These are phyloP conservation scores for Macrobrachium nipponense DNA, from an alignment of 1,140 invertebrate species.

Conservation along the genomic window DNA sequence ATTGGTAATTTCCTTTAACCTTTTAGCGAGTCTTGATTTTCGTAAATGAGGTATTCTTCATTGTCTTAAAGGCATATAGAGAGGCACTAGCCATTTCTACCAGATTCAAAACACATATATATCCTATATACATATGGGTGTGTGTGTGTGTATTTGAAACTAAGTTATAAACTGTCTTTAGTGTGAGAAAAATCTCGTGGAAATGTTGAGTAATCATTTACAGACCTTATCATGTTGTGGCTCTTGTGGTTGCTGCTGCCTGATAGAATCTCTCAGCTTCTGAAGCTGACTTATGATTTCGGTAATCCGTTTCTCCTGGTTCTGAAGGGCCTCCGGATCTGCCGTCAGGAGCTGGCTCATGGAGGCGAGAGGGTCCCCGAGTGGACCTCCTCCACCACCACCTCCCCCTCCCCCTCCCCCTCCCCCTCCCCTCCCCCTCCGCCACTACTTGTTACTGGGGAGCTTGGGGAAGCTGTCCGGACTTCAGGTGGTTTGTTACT, in stretches of 20 bases:
- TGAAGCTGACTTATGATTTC: slow-evolving; percentile 87
- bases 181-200: neutral
- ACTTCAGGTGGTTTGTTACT: slow-evolving; percentile 62
- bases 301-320: slow-evolving; percentile 82
- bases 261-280: slow-evolving; percentile 81
- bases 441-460: slow-evolving; percentile 69
- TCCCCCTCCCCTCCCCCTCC: slow-evolving; percentile 55
- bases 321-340: slow-evolving; percentile 76
- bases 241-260: slow-evolving; percentile 78
- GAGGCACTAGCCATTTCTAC: neutral
- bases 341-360: slow-evolving; percentile 74
- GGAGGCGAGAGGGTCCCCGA: slow-evolving; percentile 71
- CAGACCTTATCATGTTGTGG: slow-evolving; percentile 65
- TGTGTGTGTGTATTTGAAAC: neutral
- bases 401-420: slow-evolving; percentile 59
- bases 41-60: too few species aligned
- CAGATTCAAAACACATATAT: too few species aligned
- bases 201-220: neutral
- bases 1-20: too few species aligned
- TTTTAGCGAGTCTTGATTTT: too few species aligned
- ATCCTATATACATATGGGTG: too few species aligned
- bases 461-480: slow-evolving; percentile 72
- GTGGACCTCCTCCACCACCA: slow-evolving; percentile 50
- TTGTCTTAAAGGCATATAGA: neutral
- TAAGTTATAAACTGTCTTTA: neutral